Conservation (phyloP, 2,797 vertebrate genomes). For the Argentina silus region DNA sequence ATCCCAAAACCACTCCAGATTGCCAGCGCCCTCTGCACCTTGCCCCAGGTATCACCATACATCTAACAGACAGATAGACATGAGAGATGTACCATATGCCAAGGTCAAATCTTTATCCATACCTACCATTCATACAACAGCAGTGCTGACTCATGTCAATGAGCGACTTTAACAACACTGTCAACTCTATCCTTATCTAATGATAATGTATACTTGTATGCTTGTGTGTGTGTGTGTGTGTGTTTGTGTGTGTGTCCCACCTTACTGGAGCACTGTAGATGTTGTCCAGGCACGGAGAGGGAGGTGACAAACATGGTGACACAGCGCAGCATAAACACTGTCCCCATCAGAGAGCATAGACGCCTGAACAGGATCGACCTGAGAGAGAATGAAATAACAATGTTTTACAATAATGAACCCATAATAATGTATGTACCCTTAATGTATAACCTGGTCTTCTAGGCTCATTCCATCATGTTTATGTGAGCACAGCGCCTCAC, state of each 20-base stretch:
- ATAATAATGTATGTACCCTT: too few relatives aligned
- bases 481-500: too few relatives aligned
- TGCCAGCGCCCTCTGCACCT: slow-evolving; percentile 87
- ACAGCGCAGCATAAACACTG: slow-evolving; percentile 93
- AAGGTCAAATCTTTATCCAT: slow-evolving; percentile 14
- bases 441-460: too few relatives aligned
- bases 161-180: background rate
- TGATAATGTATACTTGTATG: background rate
- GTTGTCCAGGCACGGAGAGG: slow-evolving; percentile 92
- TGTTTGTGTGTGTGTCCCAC: slow-evolving; percentile 63
- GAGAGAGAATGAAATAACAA: slow-evolving; percentile 27
- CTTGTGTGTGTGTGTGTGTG: background rate
- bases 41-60: slow-evolving; percentile 87
- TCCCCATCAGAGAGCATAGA: slow-evolving; percentile 93
- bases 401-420: background rate
- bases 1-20: slow-evolving; percentile 97
- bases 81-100: background rate
- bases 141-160: slow-evolving; percentile 18
- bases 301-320: slow-evolving; percentile 95
- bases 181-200: background rate
- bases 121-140: background rate
- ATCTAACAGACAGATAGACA: slow-evolving; percentile 70
- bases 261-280: slow-evolving; percentile 90
- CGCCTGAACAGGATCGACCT: slow-evolving; percentile 94
- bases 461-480: too few relatives aligned